Evolutionary conservation across 2,113 vertebrate genomes (phyloP), one percentile per base, ranked within the genome.

Genomic region (Etheostoma cragini): DNA sequence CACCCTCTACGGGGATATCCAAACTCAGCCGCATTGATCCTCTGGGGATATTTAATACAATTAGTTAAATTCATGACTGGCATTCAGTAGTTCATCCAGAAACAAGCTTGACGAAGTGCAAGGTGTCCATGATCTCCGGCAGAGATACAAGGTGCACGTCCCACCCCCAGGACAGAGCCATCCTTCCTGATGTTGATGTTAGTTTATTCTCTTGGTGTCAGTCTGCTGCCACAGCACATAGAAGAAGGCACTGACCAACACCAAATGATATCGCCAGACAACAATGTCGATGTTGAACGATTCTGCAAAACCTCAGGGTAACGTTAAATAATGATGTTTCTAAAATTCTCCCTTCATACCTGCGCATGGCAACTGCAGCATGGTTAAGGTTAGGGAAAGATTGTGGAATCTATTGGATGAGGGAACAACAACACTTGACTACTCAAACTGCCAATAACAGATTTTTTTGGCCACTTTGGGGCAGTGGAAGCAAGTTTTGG

Each of bases 151-250:
- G 11, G 46, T 65, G 19, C 61, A 7, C 21, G 21, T 62, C 21
- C 6, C 19, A 6, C 71, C 33, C 22, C 1, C 35, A 46, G 52
- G n/a, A 73, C 68, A 49, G n/a, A 68, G 17, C 15, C 58, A 7
- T 30, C 13, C 5, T 6, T 57, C 54, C 64, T 76, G 19, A 69
- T 56, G 16, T 24, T 35, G 42, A 50, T 58, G 64, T 11, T 53
- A 65, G n/a, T 35, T 72, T 52, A 56, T 76, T 50, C 22, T 73
- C 65, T 72, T 33, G 67, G 26, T 45, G 71, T 50, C 49, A 22
- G 62, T 67, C 81, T 78, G 57, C 79, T 54, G 80, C 56, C 33
- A 56, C 85, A 82, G 66, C 82, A 81, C 21, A 26, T 17, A 47
- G 0, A 61, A 65, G 47, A 76, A 76, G 54, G 53, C 45, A 58